Base-by-base conservation (phyloP, 2,113 vertebrate species). In the Ciconia boyciana region DNA sequence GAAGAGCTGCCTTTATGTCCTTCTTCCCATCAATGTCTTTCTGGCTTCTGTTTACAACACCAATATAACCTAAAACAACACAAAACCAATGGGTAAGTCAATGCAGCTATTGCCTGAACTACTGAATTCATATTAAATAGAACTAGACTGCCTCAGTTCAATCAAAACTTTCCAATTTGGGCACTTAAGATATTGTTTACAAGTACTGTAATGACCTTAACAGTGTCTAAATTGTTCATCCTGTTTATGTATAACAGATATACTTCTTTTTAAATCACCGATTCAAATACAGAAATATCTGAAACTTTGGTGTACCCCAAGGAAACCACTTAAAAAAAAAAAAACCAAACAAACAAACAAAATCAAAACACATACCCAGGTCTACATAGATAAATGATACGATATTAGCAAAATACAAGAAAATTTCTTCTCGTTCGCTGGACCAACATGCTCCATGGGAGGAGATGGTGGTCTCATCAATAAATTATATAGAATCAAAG, bases 1-100 rank as follows among this genome's bases (percentile, higher is more conserved):
- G 98, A 96, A 99, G 91, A 20, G 99, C 99, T 15, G 98, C 98
- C 3, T 98, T 98, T 92, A 99, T 99, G 96, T 99, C 99, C 96
- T 99, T 99, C 95, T 98, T 99, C 39, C 99, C 99, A 86, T 99
- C 99, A 5, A 99, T 99, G 94, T 99, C 99, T 94, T 99, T 99
- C 98, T 99, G 99, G 96, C 99, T 99, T 83, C 99, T 98, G 97
- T 99, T 99, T 90, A 99, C 99, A 75, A 99, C 99, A 14, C 99
- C 99, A 62, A 99, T 99, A 85, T 99, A 99, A 39, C 99, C 99
- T 99, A 79, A 16, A 64, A 15, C 18, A 77, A 83, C 22, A 95
- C 22, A 84, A 60, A 44, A 49, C 5, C 52, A 36, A 28, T 3
- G 8, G 21, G 8, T 44, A 70, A 57, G 43, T 92, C 41, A 85